Evolutionary conservation across 2,888 invertebrate species (phyloP).

Genomic region (Drosophila niveifrons): DNA sequence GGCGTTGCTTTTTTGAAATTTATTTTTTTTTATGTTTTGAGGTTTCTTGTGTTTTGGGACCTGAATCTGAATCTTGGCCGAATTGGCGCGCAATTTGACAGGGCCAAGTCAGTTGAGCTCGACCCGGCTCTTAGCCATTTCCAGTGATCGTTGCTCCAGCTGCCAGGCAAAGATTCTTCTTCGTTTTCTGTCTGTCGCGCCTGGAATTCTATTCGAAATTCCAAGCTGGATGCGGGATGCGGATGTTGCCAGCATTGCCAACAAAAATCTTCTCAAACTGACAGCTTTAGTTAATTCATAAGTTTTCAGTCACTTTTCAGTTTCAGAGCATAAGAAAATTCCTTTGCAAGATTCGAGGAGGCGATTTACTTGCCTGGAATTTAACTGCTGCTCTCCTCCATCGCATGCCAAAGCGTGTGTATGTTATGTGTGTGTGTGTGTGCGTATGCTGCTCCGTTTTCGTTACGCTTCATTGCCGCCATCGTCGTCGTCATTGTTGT

Average conservation of each 20-base stretch:
- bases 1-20: not conserved
- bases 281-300: constrained; percentile 16
- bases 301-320: constrained; percentile 14
- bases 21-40: constrained; percentile 30
- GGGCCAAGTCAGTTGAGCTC: constrained; percentile 23
- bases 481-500: constrained; percentile 43
- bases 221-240: constrained; percentile 15
- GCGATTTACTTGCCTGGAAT: constrained; percentile 54
- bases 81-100: constrained; percentile 83
- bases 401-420: not conserved
- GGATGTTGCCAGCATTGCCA: constrained; percentile 12
- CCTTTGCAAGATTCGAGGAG: constrained; percentile 1
- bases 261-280: constrained; percentile 3
- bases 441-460: constrained; percentile 41
- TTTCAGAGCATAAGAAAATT: constrained; percentile 3
- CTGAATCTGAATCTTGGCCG: constrained; percentile 56
- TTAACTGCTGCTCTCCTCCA: constrained; percentile 10
- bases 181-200: constrained; percentile 10
- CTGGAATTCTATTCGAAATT: constrained; percentile 66
- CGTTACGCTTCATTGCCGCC: constrained; percentile 72
- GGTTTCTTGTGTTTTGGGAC: constrained; percentile 24
- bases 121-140: constrained; percentile 27
- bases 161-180: constrained; percentile 18
- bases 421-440: constrained; percentile 19
- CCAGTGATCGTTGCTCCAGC: constrained; percentile 42